Percentiles rank a stretch among this genome's conserved stretches.
These are phyloP conservation scores for Falco peregrinus DNA, from an alignment of 2,797 vertebrate species.

Conservation along the genomic window DNA sequence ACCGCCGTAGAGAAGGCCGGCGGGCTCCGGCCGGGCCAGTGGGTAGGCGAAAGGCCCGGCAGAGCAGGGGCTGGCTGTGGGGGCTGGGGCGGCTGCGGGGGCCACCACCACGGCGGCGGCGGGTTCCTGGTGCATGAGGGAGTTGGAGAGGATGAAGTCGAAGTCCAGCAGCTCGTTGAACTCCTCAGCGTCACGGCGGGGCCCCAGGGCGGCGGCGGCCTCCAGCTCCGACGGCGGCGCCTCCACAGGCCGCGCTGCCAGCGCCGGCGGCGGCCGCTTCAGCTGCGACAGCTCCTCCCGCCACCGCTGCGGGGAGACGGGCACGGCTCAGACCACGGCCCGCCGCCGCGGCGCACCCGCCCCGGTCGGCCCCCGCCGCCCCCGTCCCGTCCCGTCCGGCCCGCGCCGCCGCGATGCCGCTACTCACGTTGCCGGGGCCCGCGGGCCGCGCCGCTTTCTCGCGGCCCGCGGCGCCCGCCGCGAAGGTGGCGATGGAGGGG, in stretches of 20 bases:
- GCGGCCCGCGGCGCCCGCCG: conserved; percentile 84
- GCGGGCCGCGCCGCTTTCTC: conserved; percentile 84
- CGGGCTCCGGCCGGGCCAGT: conserved; percentile 75
- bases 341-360: background rate
- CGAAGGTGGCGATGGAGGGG: conserved; percentile 94
- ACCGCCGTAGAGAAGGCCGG: conserved; percentile 5
- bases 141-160: conserved; percentile 97
- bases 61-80: conserved; percentile 75
- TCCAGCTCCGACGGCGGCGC: conserved; percentile 53
- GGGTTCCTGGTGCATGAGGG: conserved; percentile 85
- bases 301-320: conserved; percentile 84
- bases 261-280: conserved; percentile 84
- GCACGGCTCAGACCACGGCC: background rate
- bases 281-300: conserved; percentile 91
- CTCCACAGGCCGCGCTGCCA: conserved; percentile 79
- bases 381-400: background rate
- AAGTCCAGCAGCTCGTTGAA: conserved; percentile 91
- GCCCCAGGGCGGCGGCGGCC: conserved; percentile 70
- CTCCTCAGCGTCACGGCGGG: conserved; percentile 89
- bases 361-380: background rate
- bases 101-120: conserved; percentile 78
- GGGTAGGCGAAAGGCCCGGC: conserved; percentile 70
- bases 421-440: conserved; percentile 87
- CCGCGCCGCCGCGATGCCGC: background rate
- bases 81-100: conserved; percentile 80